A percentile compares a stretch with the other conserved stretches of the same genome.
Conservation (phyloP, 2,113 vertebrate species). For the Rhizomys pruinosus region DNA sequence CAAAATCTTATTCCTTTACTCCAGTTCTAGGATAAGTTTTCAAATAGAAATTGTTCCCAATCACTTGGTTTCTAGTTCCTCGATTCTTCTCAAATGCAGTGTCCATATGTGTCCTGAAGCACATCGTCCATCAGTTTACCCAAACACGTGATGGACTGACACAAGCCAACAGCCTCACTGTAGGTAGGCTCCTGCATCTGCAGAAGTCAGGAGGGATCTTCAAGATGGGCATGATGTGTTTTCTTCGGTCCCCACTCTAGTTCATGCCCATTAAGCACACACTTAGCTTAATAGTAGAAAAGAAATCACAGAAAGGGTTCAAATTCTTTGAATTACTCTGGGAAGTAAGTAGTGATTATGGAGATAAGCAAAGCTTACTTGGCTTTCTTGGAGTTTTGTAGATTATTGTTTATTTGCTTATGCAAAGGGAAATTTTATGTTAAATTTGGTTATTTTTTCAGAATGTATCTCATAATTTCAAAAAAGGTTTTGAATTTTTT, state of each 20-base stretch:
- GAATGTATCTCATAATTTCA: conserved; percentile 24
- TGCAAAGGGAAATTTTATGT: background rate
- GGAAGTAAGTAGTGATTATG: conserved; percentile 17
- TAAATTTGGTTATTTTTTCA: background rate
- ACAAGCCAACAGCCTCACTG: background rate
- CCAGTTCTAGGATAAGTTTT: conserved; percentile 22
- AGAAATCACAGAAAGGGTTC: conserved; percentile 16
- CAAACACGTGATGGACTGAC: background rate
- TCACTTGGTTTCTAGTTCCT: background rate
- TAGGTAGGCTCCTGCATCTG: background rate
- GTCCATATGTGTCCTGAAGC: background rate
- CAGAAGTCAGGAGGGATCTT: conserved; percentile 37
- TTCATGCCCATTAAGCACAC: background rate
- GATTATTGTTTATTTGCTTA: background rate
- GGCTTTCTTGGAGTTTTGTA: background rate
- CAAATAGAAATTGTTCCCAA: conserved; percentile 33
- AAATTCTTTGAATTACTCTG: background rate
- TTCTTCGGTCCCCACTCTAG: background rate
- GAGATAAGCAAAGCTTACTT: background rate
- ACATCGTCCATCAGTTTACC: conserved; percentile 42
- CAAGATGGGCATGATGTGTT: conserved; percentile 19
- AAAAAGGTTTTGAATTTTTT: background rate
- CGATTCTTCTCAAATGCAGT: background rate
- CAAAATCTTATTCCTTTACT: background rate
- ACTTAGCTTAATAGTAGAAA: conserved; percentile 5